Conservation (phyloP, 2,113 vertebrate genomes). For the Crotophaga sulcirostris region DNA sequence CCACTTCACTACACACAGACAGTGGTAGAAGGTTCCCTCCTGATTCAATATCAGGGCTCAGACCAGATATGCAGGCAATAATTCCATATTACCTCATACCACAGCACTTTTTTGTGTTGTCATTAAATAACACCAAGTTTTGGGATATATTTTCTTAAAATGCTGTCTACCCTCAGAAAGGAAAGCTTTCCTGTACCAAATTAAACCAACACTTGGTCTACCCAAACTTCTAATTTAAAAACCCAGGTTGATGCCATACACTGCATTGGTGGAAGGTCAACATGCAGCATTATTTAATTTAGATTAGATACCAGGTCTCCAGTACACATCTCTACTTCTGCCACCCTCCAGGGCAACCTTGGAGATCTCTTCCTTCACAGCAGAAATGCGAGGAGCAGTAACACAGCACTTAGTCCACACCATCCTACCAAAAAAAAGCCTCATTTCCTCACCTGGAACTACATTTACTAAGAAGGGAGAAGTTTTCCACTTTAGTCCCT, state of each 20-base stretch:
- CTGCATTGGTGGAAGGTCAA: neutral
- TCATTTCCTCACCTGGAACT: neutral
- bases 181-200: neutral
- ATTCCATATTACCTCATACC: neutral
- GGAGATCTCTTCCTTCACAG: neutral
- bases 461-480: neutral
- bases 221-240: neutral
- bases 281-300: neutral
- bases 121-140: neutral
- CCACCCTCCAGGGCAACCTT: neutral
- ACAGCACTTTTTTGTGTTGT: neutral
- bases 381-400: neutral
- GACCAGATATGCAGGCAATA: neutral
- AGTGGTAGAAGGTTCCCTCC: neutral
- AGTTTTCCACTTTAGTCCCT: neutral
- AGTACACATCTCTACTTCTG: neutral
- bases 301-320: neutral
- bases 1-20: neutral
- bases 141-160: neutral
- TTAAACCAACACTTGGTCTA: neutral
- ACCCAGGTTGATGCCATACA: accelerated
- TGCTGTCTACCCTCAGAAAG: neutral
- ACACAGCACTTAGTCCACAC: neutral
- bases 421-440: neutral
- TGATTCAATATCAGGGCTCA: neutral